These are phyloP conservation scores for Erynnis tages DNA, from an alignment of 2,888 invertebrate genomes.

Conservation along the genomic window DNA sequence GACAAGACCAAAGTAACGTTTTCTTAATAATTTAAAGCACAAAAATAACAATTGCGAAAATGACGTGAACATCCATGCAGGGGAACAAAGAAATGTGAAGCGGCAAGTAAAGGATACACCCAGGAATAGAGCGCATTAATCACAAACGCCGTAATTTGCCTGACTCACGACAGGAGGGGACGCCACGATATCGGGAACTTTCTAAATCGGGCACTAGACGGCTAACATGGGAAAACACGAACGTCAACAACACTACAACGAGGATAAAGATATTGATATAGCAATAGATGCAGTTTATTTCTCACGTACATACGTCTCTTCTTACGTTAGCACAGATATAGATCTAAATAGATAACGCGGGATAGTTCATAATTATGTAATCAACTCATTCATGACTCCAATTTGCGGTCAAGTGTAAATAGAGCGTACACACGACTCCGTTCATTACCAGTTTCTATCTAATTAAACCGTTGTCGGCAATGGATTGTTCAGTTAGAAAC, in stretches of 20 bases:
- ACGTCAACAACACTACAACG: neutral
- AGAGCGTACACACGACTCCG: constrained; percentile 36
- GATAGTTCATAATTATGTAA: too few species aligned
- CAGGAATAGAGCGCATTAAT: constrained; percentile 75
- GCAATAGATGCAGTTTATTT: too few species aligned
- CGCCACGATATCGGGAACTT: constrained; percentile 63
- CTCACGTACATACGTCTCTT: too few species aligned
- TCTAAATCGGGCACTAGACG: constrained; percentile 69
- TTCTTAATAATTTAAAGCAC: too few species aligned
- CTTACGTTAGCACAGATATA: too few species aligned
- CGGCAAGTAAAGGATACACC: constrained; percentile 52
- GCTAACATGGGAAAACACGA: constrained; percentile 54
- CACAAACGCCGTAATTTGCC: constrained; percentile 74
- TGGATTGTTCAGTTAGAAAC: constrained; percentile 55
- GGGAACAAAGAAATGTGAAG: constrained; percentile 59
- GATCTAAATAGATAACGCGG: too few species aligned
- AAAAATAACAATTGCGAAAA: too few species aligned
- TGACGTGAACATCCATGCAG: constrained; percentile 1
- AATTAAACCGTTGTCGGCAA: constrained; percentile 59
- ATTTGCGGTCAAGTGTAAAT: constrained; percentile 44
- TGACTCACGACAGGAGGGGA: constrained; percentile 75
- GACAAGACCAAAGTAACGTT: too few species aligned
- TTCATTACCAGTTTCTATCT: constrained; percentile 48
- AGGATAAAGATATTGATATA: neutral
- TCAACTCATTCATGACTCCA: constrained; percentile 26